These are phyloP conservation scores for Rhinopomastus cyanomelas DNA, from an alignment of 2,113 vertebrate species.

Conservation along the genomic window DNA sequence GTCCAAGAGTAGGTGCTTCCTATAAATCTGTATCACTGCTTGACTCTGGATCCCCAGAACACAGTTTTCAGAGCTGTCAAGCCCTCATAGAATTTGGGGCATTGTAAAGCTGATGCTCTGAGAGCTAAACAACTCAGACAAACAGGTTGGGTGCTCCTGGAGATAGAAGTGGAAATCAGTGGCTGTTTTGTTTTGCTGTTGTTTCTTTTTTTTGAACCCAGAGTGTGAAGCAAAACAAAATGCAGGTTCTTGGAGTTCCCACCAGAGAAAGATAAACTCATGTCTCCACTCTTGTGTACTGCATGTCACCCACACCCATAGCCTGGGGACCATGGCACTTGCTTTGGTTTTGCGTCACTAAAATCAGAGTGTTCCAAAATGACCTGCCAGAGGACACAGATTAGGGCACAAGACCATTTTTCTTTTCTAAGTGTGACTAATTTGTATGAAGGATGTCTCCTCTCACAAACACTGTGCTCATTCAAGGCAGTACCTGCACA, in stretches of 20 bases:
- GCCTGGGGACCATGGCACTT: neutral
- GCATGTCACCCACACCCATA: neutral
- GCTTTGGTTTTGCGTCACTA: neutral
- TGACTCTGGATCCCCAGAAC: neutral
- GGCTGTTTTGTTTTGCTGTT: neutral
- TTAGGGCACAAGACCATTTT: neutral
- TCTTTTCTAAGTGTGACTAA: neutral
- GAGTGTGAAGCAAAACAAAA: conserved; percentile 1
- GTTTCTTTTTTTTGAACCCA: neutral
- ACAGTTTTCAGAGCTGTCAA: neutral
- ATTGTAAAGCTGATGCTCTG: neutral
- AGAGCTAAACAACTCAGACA: neutral
- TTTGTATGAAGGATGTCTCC: neutral
- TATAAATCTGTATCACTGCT: neutral
- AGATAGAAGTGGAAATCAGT: neutral
- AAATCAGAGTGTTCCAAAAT: neutral
- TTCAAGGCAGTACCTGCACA: neutral
- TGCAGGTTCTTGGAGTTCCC: neutral
- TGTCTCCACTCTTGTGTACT: neutral
- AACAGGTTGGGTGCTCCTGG: neutral
- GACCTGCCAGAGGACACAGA: neutral
- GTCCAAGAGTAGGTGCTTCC: neutral
- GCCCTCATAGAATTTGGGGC: neutral
- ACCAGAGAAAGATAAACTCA: neutral
- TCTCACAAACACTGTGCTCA: neutral